Base-by-base conservation (phyloP, 2,888 invertebrate species). In the Dynastes maya region DNA sequence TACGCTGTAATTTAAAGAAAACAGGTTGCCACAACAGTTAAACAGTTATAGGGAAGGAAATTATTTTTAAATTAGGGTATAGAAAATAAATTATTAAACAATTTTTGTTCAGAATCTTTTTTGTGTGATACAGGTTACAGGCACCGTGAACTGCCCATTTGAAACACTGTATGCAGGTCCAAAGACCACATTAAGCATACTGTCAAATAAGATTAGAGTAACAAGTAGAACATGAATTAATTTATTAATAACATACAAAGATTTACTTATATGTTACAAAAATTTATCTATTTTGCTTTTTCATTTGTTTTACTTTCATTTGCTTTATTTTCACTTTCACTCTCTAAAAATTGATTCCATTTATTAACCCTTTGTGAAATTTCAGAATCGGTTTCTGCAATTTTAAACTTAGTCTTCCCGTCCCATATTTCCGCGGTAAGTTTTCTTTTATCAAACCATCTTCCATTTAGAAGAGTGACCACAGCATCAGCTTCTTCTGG, bases 401-500 rank as follows among this genome's bases (percentile, higher is more conserved):
- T 93, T 88, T 94, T 94, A 82, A 81, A 89, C 88, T 97, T 98
- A 0, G 97, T 97, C 87, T 95, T 95, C 22, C 99, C 99, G 90
- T 99, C 98, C 97, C 97, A 99, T 81, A 95, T 93, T 86, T 95
- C 95, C 2, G 98, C 98, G 2, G 91, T 92, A 40, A 99, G 91
- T 88, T 95, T 92, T 55, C 96, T 91, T 86, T 97, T 94, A 8
- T 95, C 96, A 89, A 98, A 98, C 93, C 95, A 97, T 55, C 98
- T 91, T 1, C 96, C 96, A 88, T 98, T 95, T 86, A 99, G 92
- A 82, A 97, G 92, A 83, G 92, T 91, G 11, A 99, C 93, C 70
- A 97, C 98, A 78, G 94, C 92, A 89, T 99, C 98, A 0, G 99
- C 98, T 87, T 96, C 95, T 86, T 97, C 97, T 0, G 97, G 94